Percentiles rank a stretch among this genome's conserved stretches.
Conservation (phyloP, 2,797 vertebrate species). For the Etheostoma perlongum region DNA sequence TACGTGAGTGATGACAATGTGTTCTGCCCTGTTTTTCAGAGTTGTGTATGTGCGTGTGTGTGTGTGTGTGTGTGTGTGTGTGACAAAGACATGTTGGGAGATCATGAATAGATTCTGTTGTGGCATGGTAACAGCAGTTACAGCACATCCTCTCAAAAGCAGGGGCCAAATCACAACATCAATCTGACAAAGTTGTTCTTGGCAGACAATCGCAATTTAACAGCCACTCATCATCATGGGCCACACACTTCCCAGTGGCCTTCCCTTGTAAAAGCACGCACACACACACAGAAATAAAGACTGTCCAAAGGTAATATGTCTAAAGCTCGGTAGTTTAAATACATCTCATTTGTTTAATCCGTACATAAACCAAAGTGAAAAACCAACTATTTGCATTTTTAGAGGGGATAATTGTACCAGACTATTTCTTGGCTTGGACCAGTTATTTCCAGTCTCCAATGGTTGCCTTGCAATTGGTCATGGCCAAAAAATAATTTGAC, state of each 20-base stretch:
- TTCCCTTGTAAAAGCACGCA: background rate
- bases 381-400: background rate
- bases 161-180: constrained; percentile 17
- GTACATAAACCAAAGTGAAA: background rate
- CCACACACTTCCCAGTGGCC: background rate
- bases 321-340: background rate
- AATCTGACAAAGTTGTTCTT: constrained; percentile 41
- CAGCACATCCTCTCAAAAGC: constrained; percentile 22
- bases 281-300: too few species aligned
- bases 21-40: background rate
- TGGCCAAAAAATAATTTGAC: background rate
- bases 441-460: background rate
- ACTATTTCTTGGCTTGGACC: background rate
- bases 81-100: constrained; percentile 2
- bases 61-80: constrained; percentile 8
- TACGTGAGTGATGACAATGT: background rate
- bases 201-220: constrained; percentile 20
- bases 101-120: constrained; percentile 4
- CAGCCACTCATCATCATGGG: constrained; percentile 31
- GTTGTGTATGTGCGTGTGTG: constrained; percentile 14
- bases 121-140: constrained; percentile 20
- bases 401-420: background rate
- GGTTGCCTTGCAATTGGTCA: too few species aligned
- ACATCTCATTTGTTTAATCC: background rate
- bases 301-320: background rate